phyloP scores from a whole-genome alignment of 2,888 invertebrate genomes.

The Brenthis ino region DNA sequence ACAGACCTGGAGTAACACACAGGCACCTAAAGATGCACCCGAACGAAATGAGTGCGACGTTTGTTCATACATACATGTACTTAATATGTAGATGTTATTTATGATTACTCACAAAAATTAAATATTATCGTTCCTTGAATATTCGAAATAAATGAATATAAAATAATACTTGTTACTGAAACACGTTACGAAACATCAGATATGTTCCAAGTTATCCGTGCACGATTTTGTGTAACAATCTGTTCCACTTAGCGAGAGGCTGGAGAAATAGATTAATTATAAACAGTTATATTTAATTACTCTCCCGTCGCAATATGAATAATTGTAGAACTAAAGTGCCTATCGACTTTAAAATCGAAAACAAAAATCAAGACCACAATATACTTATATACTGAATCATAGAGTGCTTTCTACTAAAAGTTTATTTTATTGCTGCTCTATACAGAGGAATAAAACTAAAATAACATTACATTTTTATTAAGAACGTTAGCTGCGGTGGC shows the following conservation, averaged over 20 bases:
- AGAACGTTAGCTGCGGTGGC: slow-evolving; percentile 1
- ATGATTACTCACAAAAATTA: too few species aligned
- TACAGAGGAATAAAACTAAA: background rate
- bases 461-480: background rate
- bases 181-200: slow-evolving; percentile 10
- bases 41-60: too few species aligned
- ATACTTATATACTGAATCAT: background rate
- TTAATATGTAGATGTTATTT: too few species aligned
- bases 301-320: background rate
- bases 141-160: background rate
- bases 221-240: slow-evolving; percentile 15
- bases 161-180: slow-evolving; percentile 3
- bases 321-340: background rate
- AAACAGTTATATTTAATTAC: slow-evolving; percentile 7
- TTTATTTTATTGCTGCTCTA: too few species aligned
- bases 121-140: too few species aligned
- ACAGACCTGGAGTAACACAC: too few species aligned
- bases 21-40: too few species aligned
- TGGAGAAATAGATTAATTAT: slow-evolving; percentile 14
- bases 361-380: background rate
- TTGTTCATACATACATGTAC: too few species aligned
- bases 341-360: background rate
- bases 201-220: slow-evolving; percentile 6
- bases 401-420: background rate
- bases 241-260: slow-evolving; percentile 20